Conservation (phyloP, 2,888 invertebrate genomes). For the Stenichneumon culpator region DNA sequence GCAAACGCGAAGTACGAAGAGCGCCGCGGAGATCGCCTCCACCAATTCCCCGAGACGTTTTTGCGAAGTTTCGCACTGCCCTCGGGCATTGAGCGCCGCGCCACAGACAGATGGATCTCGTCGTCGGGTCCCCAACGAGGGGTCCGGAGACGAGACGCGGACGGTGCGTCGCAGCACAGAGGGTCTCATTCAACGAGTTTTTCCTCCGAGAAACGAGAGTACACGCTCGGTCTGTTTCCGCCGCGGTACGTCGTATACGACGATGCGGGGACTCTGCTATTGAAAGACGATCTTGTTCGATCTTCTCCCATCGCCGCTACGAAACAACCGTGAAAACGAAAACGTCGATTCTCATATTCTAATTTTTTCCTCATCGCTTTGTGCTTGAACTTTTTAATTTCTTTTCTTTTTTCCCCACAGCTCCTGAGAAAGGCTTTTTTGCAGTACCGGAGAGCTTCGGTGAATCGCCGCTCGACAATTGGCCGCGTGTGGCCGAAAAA, state of each 20-base stretch:
- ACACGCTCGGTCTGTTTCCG: not conserved
- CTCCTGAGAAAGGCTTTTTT: no score
- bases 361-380: not conserved
- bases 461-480: not conserved
- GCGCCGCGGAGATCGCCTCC: not conserved
- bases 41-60: not conserved
- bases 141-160: conserved; percentile 45
- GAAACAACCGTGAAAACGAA: not conserved
- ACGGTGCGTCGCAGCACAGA: conserved; percentile 61
- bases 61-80: conserved; percentile 2
- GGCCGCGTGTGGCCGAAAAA: not conserved
- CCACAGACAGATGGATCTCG: conserved; percentile 10
- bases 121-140: conserved; percentile 16
- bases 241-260: no score
- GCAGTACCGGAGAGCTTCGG: no score
- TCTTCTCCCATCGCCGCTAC: not conserved
- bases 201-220: conserved; percentile 15
- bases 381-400: not conserved
- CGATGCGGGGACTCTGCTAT: not conserved
- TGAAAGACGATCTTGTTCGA: conserved; percentile 33
- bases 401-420: no score
- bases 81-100: conserved; percentile 7
- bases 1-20: not conserved
- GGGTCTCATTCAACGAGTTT: conserved; percentile 67
- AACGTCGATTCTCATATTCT: not conserved